A percentile compares a stretch with the other conserved stretches of the same genome.
Evolutionary conservation across 1,140 invertebrate genomes (phyloP).

Genomic region (Lanistes nyassanus): DNA sequence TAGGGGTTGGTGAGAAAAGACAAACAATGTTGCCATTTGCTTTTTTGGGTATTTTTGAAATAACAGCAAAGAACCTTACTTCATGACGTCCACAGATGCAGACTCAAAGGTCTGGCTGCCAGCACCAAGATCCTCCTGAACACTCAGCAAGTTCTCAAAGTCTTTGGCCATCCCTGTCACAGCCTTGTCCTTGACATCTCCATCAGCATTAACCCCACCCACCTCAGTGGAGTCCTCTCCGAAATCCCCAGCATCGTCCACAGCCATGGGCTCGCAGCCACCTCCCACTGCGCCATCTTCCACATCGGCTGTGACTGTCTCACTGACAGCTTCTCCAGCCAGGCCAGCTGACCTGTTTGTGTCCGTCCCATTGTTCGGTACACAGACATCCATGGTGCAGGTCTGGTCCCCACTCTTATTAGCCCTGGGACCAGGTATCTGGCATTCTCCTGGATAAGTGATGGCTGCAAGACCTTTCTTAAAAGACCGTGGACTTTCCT

Average conservation of each 20-base stretch:
- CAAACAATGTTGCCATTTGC: too few relatives aligned
- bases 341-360: neutral
- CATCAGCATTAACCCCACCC: too few relatives aligned
- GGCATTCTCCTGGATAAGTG: too few relatives aligned
- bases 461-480: too few relatives aligned
- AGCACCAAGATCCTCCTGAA: neutral
- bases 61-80: neutral
- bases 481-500: too few relatives aligned
- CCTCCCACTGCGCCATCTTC: neutral
- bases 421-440: too few relatives aligned
- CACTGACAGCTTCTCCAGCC: neutral
- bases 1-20: too few relatives aligned
- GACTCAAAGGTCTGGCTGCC: neutral
- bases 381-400: too few relatives aligned
- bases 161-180: neutral
- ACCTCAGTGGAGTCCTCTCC: neutral
- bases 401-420: too few relatives aligned
- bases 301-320: neutral
- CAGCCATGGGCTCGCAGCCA: neutral
- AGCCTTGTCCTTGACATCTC: slow-evolving; percentile 2
- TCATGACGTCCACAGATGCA: neutral
- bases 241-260: neutral
- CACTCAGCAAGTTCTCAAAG: slow-evolving; percentile 3
- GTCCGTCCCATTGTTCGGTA: neutral
- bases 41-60: too few relatives aligned